These are phyloP conservation scores for Serinus canaria DNA, from an alignment of 2,113 vertebrate species.

Conservation along the genomic window DNA sequence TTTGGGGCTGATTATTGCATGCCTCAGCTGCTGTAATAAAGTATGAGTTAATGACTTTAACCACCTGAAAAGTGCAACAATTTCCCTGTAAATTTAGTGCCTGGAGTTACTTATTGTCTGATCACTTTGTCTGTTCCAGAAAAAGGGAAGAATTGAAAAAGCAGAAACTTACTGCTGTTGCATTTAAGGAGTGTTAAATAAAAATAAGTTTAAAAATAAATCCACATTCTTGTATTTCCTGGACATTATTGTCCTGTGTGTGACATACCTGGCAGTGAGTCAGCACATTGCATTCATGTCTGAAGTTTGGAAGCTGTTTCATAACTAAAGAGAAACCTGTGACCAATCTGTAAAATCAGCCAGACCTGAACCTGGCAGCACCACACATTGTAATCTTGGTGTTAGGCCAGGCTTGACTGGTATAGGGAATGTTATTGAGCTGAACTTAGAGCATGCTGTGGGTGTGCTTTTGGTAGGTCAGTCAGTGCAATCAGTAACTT, in stretches of 20 bases:
- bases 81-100: constrained; percentile 55
- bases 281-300: neutral
- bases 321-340: neutral
- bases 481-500: neutral
- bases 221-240: constrained; percentile 8
- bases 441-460: neutral
- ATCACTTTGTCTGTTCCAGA: neutral
- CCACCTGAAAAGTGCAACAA: constrained; percentile 61
- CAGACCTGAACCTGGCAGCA: neutral
- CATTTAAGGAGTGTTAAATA: neutral
- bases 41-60: constrained; percentile 67
- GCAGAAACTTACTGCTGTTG: neutral
- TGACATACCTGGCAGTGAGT: constrained; percentile 2
- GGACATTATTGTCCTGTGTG: neutral
- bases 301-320: constrained; percentile 10
- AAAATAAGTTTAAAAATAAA: constrained; percentile 33
- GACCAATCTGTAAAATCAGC: neutral
- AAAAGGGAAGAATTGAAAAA: neutral
- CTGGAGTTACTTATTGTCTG: constrained; percentile 50
- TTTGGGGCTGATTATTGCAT: constrained; percentile 58
- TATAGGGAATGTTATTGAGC: neutral
- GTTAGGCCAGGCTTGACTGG: neutral
- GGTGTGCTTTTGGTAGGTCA: neutral
- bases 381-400: neutral
- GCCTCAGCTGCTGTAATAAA: constrained; percentile 68